Evolutionary conservation across 2,113 vertebrate genomes (phyloP).

Genomic region (Leucoraja erinaceus): DNA sequence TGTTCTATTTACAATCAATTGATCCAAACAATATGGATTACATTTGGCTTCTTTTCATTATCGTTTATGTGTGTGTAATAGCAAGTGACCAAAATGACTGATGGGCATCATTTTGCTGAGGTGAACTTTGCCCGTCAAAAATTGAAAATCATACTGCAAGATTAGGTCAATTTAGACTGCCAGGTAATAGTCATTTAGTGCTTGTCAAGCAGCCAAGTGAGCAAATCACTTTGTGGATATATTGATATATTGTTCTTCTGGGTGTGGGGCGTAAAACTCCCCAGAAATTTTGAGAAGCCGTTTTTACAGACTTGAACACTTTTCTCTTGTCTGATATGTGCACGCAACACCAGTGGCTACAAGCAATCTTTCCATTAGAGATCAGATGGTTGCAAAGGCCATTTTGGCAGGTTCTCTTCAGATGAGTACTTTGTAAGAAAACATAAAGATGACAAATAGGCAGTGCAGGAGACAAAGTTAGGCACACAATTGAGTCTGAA

Average conservation of each 20-base stretch:
- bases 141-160: not conserved
- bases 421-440: not conserved
- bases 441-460: not conserved
- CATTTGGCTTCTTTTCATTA: not conserved
- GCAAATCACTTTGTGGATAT: not conserved
- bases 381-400: not conserved
- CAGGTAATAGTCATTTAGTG: not conserved
- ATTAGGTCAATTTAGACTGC: not conserved
- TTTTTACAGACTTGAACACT: not conserved
- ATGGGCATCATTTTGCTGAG: not conserved
- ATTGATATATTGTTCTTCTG: not conserved
- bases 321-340: not conserved
- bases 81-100: not conserved
- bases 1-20: slow-evolving; percentile 27
- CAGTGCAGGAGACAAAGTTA: not conserved
- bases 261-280: no score
- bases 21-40: slow-evolving; percentile 1
- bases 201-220: not conserved
- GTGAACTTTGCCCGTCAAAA: not conserved
- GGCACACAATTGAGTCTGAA: not conserved
- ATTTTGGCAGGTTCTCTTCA: not conserved
- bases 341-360: no score
- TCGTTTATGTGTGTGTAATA: not conserved
- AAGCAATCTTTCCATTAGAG: not conserved
- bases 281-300: not conserved